Conservation (phyloP, 2,888 invertebrate species). For the Hyposoter didymator region DNA sequence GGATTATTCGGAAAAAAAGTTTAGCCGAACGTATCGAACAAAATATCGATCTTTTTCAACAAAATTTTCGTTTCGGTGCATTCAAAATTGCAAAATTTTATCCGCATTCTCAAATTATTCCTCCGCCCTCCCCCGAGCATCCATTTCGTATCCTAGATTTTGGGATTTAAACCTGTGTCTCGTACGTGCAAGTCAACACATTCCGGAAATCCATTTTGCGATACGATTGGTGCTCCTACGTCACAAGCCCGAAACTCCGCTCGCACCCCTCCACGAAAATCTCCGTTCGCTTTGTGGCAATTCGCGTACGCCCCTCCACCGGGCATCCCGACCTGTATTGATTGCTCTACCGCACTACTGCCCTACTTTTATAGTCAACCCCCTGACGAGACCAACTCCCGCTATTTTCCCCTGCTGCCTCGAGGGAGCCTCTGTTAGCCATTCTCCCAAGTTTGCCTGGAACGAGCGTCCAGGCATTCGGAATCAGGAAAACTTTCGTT, state of each 20-base stretch:
- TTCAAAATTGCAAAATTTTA: neutral
- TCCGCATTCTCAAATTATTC: neutral
- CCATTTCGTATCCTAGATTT: conserved; percentile 31
- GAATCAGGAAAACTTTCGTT: neutral
- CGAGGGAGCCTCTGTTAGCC: conserved; percentile 33
- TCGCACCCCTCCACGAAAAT: conserved; percentile 44
- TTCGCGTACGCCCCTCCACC: conserved; percentile 72
- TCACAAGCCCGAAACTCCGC: conserved; percentile 26
- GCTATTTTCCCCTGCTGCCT: conserved; percentile 48
- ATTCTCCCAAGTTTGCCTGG: conserved; percentile 20
- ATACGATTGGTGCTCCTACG: conserved; percentile 36
- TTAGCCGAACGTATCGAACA: too few species aligned
- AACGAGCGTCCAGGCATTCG: neutral
- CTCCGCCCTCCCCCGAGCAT: neutral
- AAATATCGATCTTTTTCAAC: too few species aligned
- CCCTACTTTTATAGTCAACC: conserved; percentile 81
- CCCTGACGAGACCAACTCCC: conserved; percentile 47
- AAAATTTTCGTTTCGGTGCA: neutral
- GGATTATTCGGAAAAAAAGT: too few species aligned
- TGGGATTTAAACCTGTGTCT: neutral
- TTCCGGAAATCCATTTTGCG: conserved; percentile 55
- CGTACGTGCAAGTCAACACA: conserved; percentile 14
- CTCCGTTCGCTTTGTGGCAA: conserved; percentile 65
- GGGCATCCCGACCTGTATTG: conserved; percentile 80
- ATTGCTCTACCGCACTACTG: conserved; percentile 83